Conservation (phyloP, 2,888 invertebrate genomes). For the Tethea ocularis region DNA sequence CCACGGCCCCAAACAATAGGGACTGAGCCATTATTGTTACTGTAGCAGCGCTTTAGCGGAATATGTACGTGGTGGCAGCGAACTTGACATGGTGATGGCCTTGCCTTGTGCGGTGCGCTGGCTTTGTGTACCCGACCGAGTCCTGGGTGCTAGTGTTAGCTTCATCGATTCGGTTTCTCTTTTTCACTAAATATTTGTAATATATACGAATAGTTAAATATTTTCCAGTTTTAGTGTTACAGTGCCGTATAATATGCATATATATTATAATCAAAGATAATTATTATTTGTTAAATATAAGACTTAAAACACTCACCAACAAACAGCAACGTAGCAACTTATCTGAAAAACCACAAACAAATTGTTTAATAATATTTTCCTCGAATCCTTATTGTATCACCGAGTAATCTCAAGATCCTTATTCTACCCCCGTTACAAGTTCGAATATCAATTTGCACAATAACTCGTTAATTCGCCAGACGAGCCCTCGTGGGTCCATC, state of each 20-base stretch:
- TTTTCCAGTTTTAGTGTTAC: too few species aligned
- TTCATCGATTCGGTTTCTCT: neutral
- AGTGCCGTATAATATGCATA: too few species aligned
- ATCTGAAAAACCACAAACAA: slow-evolving; percentile 3
- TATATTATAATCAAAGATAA: too few species aligned
- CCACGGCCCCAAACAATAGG: slow-evolving; percentile 83
- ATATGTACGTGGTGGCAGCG: slow-evolving; percentile 74
- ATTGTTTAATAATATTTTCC: neutral
- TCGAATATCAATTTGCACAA: slow-evolving; percentile 24
- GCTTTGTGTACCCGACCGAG: slow-evolving; percentile 16
- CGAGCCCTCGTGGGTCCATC: slow-evolving; percentile 36
- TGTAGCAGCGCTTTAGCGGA: slow-evolving; percentile 79
- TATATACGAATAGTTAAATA: too few species aligned
- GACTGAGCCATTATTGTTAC: slow-evolving; percentile 82
- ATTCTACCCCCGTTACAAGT: slow-evolving; percentile 11
- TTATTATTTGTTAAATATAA: neutral
- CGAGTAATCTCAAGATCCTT: slow-evolving; percentile 5
- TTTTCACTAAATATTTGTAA: neutral
- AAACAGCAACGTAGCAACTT: neutral
- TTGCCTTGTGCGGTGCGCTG: slow-evolving; percentile 35
- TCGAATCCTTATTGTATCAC: neutral
- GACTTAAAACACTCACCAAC: neutral
- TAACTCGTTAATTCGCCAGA: slow-evolving; percentile 35
- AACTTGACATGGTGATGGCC: slow-evolving; percentile 77
- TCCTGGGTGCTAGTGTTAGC: neutral